Conservation (phyloP, 1,140 invertebrate species). For the Formica selysi region DNA sequence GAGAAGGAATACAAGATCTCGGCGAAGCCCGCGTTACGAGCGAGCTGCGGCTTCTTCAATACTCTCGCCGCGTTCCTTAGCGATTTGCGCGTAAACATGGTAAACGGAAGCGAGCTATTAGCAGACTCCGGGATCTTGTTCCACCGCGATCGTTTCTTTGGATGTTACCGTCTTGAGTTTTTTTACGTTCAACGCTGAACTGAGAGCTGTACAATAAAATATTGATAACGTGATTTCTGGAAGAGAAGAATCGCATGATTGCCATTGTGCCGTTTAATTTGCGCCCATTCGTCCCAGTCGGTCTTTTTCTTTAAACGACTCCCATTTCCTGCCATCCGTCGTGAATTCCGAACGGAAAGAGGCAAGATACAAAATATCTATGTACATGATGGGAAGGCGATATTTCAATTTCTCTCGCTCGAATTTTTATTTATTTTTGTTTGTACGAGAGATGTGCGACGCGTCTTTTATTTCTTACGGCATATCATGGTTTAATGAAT, state of each 20-base stretch:
- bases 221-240: slow-evolving; percentile 38
- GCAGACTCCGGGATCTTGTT: slow-evolving; percentile 53
- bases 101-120: slow-evolving; percentile 71
- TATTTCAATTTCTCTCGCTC: background rate
- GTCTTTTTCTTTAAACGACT: slow-evolving; percentile 16
- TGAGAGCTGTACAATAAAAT: background rate
- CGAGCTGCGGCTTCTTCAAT: slow-evolving; percentile 26
- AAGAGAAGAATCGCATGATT: slow-evolving; percentile 5
- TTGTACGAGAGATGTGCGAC: background rate
- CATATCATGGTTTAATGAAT: background rate
- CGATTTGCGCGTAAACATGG: background rate
- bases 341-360: slow-evolving; percentile 24
- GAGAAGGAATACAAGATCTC: slow-evolving; percentile 13
- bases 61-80: slow-evolving; percentile 1
- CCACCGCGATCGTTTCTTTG: slow-evolving; percentile 60
- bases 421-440: background rate
- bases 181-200: slow-evolving; percentile 39
- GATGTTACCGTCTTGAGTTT: slow-evolving; percentile 43
- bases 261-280: slow-evolving; percentile 30
- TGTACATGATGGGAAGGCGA: background rate
- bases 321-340: slow-evolving; percentile 28
- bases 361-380: slow-evolving; percentile 15
- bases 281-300: background rate
- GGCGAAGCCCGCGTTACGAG: background rate
- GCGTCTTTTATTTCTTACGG: background rate